Percentiles rank a stretch among this genome's conserved stretches.
Evolutionary conservation across 2,113 vertebrate species (phyloP).

Genomic region (Apistogramma diplotaenia): DNA sequence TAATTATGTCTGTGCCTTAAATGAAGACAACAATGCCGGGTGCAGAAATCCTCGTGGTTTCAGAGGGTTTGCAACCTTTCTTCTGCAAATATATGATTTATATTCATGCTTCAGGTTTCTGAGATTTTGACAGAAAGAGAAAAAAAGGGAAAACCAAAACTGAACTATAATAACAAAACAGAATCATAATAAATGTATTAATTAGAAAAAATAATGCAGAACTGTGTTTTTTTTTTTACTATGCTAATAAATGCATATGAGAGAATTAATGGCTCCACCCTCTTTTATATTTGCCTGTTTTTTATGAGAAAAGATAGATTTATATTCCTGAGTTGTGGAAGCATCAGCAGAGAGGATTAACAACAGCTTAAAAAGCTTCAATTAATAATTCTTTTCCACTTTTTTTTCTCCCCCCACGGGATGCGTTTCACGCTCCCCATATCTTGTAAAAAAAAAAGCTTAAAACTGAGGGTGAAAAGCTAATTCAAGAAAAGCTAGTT

Average conservation of each 20-base stretch:
- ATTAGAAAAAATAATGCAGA: background rate
- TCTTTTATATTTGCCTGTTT: conserved; percentile 31
- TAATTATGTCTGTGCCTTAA: background rate
- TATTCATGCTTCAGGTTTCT: background rate
- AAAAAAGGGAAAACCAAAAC: background rate
- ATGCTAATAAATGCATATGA: conserved; percentile 7
- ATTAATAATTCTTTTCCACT: conserved; percentile 40
- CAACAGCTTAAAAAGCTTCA: conserved; percentile 49
- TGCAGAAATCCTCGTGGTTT: background rate
- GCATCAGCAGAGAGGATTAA: conserved; percentile 55
- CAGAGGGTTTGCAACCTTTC: background rate
- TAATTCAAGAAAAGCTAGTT: conserved; percentile 45
- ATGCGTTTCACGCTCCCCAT: conserved; percentile 29
- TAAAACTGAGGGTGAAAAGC: conserved; percentile 45
- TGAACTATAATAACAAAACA: background rate
- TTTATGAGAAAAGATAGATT: conserved; percentile 31
- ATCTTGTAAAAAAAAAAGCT: conserved; percentile 53
- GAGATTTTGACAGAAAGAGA: background rate
- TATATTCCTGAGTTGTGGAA: conserved; percentile 12
- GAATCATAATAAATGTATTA: background rate
- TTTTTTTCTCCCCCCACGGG: conserved; percentile 24
- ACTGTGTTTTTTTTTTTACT: background rate
- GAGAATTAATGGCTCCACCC: conserved; percentile 6
- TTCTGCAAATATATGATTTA: background rate
- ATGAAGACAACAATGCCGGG: background rate